Evolutionary conservation across 1,140 invertebrate species (phyloP).

Genomic region (Drosophila subpulchrella): DNA sequence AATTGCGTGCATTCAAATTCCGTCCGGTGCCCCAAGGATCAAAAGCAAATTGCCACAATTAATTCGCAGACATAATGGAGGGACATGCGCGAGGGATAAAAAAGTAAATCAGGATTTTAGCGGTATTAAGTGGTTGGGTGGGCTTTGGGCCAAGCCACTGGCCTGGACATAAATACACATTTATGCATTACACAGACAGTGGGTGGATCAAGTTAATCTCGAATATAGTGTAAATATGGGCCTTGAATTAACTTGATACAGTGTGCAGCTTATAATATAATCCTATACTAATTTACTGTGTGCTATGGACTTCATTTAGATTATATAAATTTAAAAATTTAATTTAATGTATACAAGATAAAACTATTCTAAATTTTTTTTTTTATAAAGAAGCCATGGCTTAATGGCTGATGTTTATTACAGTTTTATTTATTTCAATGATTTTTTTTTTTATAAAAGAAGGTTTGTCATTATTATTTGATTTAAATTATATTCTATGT

Average conservation of each 20-base stretch:
- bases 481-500: no score
- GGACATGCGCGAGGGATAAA: conserved; percentile 46
- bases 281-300: neutral
- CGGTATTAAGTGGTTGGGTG: conserved; percentile 20
- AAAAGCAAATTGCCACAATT: conserved; percentile 59
- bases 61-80: conserved; percentile 42
- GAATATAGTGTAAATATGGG: conserved; percentile 5
- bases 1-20: conserved; percentile 56
- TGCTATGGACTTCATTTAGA: neutral
- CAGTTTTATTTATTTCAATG: no score
- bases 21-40: conserved; percentile 30
- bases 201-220: conserved; percentile 9
- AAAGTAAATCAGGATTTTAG: conserved; percentile 43
- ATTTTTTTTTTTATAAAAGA: no score
- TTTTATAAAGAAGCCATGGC: no score
- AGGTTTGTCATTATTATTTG: no score
- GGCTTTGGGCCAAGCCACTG: neutral
- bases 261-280: conserved; percentile 3
- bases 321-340: neutral
- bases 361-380: no score
- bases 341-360: no score
- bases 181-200: conserved; percentile 16
- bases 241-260: conserved; percentile 5
- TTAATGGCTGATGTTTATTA: no score
- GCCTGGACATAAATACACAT: conserved; percentile 13